Percentiles rank a stretch among this genome's conserved stretches.
These are phyloP conservation scores for Epiblema foenella DNA, from an alignment of 2,888 invertebrate genomes.

Conservation along the genomic window DNA sequence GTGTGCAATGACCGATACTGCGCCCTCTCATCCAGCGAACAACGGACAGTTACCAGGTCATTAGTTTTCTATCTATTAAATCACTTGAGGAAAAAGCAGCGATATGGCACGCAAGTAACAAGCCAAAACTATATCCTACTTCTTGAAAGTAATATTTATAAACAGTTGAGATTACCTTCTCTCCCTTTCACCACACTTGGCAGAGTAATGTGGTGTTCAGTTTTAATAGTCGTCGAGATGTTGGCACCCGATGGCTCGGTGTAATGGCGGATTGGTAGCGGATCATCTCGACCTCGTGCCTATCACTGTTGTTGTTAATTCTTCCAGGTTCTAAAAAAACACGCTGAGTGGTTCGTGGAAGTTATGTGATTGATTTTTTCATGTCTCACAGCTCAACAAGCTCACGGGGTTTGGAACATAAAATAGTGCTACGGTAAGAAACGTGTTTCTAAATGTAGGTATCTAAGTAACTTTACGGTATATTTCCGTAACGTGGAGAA, in stretches of 20 bases:
- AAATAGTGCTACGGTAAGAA: not conserved
- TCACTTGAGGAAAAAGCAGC: not conserved
- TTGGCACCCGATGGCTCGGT: slow-evolving; percentile 67
- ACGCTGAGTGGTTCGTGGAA: not conserved
- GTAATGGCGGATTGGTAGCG: slow-evolving; percentile 51
- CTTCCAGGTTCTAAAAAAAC: not conserved
- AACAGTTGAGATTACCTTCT: slow-evolving; percentile 27
- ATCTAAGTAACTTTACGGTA: no score
- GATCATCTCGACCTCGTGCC: slow-evolving; percentile 50
- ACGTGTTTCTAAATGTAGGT: no score
- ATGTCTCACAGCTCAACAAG: not conserved
- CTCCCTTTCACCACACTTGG: slow-evolving; percentile 50
- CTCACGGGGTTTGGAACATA: no score
- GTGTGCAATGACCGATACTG: no score
- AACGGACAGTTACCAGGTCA: no score
- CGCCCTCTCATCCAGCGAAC: no score
- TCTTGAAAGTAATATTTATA: not conserved
- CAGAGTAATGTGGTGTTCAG: slow-evolving; percentile 68
- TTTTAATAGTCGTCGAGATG: slow-evolving; percentile 75
- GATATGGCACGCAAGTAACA: not conserved
- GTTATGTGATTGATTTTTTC: not conserved
- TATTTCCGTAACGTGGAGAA: no score
- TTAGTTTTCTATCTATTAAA: no score
- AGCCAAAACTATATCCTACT: not conserved
- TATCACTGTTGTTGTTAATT: slow-evolving; percentile 37